Percentiles rank a stretch among this genome's conserved stretches.
Evolutionary conservation across 2,113 vertebrate species (phyloP).

Genomic region (Coptodon rendalli): DNA sequence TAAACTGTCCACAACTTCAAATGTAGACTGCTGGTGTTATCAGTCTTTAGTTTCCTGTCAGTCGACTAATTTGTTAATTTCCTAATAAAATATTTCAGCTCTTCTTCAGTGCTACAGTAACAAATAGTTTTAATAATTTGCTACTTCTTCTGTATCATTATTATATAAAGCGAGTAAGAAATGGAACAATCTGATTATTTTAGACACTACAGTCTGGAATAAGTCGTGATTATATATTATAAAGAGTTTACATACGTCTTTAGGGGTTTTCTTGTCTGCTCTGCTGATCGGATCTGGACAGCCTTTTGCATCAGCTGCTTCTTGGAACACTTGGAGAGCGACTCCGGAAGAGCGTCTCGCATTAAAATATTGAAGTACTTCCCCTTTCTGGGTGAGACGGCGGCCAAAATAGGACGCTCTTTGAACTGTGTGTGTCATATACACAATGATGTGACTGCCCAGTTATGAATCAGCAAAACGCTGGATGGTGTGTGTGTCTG

Average conservation of each 20-base stretch:
- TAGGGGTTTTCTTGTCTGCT: background rate
- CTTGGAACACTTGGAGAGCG: background rate
- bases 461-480: conserved; percentile 42
- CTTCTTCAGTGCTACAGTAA: background rate
- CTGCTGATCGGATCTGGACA: background rate
- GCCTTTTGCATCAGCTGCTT: background rate
- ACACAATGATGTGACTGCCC: background rate
- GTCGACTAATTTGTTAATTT: background rate
- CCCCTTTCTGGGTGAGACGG: background rate
- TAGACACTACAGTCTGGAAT: background rate
- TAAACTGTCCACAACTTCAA: background rate
- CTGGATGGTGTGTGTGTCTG: background rate
- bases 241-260: background rate
- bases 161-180: background rate
- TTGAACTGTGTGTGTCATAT: background rate
- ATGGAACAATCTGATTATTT: background rate
- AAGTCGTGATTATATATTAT: background rate
- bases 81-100: background rate
- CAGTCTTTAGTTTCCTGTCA: background rate
- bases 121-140: background rate
- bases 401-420: background rate
- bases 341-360: background rate
- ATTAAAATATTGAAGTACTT: conserved; percentile 6
- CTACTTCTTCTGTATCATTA: background rate
- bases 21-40: background rate